A percentile compares a stretch with the other conserved stretches of the same genome.
These are phyloP conservation scores for Tethea ocularis DNA, from an alignment of 2,888 invertebrate species.

Conservation along the genomic window DNA sequence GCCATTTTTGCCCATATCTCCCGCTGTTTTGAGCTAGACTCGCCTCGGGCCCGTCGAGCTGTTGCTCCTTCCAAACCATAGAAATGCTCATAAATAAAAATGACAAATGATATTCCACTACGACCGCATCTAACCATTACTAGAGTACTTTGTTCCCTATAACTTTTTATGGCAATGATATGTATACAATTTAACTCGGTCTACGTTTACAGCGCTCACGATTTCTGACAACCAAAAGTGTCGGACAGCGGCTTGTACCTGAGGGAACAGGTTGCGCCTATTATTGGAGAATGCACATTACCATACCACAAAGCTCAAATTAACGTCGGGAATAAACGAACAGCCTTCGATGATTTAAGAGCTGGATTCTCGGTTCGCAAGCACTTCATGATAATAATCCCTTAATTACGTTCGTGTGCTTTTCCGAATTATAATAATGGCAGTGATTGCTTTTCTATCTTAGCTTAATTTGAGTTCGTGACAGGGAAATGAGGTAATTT, in stretches of 20 bases:
- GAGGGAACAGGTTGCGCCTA: constrained; percentile 14
- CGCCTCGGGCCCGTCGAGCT: constrained; percentile 39
- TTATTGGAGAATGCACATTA: constrained; percentile 31
- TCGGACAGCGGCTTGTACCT: constrained; percentile 19
- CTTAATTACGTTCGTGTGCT: constrained; percentile 68
- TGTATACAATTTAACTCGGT: constrained; percentile 44
- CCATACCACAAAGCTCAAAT: constrained; percentile 46
- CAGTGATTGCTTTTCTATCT: constrained; percentile 73
- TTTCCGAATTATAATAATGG: constrained; percentile 69
- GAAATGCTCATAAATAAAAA: constrained; percentile 64
- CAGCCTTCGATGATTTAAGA: constrained; percentile 61
- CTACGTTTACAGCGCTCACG: constrained; percentile 30
- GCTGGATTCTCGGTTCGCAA: constrained; percentile 42
- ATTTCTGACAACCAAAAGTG: constrained; percentile 25
- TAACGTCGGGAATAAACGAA: constrained; percentile 53
- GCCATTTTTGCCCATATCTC: constrained; percentile 66
- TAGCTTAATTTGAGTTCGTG: constrained; percentile 59
- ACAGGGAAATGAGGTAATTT: constrained; percentile 36
- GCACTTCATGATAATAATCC: constrained; percentile 64
- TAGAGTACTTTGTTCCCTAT: constrained; percentile 46
- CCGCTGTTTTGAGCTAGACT: constrained; percentile 52
- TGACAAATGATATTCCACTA: constrained; percentile 64
- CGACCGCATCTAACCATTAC: constrained; percentile 47
- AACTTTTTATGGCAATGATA: constrained; percentile 56
- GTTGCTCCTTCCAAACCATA: constrained; percentile 45